Conservation (phyloP, 1,140 invertebrate species). For the Eciton burchellii region DNA sequence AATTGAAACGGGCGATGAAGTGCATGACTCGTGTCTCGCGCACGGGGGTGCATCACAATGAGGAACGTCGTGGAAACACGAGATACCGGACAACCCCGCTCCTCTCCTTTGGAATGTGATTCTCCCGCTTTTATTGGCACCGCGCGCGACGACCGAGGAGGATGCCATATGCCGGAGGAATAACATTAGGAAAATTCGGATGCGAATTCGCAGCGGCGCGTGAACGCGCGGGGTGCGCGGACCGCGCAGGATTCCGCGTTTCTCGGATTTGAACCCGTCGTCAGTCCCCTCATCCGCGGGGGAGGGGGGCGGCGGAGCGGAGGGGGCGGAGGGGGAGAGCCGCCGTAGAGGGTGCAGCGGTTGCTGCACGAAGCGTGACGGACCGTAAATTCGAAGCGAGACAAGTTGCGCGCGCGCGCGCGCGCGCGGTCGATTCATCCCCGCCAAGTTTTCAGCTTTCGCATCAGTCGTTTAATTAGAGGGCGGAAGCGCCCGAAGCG, state of each 20-base stretch:
- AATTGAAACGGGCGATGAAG: slow-evolving; percentile 85
- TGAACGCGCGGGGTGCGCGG: no score
- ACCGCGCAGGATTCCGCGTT: no score
- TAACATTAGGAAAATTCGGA: background rate
- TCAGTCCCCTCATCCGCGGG: no score
- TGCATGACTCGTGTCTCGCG: slow-evolving; percentile 82
- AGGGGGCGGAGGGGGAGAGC: no score
- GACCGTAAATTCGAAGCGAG: background rate
- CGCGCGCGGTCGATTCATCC: background rate
- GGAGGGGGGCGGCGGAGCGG: no score
- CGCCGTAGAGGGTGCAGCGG: no score
- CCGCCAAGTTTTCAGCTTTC: background rate
- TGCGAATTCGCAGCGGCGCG: no score
- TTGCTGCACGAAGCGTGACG: no score
- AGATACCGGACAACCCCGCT: slow-evolving; percentile 37
- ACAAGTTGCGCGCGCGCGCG: background rate
- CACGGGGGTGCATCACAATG: slow-evolving; percentile 81
- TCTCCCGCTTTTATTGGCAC: slow-evolving; percentile 21
- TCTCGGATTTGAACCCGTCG: no score
- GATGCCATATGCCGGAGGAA: slow-evolving; percentile 27
- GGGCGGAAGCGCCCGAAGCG: background rate
- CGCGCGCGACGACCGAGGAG: slow-evolving; percentile 12
- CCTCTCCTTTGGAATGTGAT: slow-evolving; percentile 46
- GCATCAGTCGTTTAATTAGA: background rate
- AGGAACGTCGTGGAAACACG: slow-evolving; percentile 59